Conservation (phyloP, 1,140 invertebrate genomes). For the Drosophila pruinosa region DNA sequence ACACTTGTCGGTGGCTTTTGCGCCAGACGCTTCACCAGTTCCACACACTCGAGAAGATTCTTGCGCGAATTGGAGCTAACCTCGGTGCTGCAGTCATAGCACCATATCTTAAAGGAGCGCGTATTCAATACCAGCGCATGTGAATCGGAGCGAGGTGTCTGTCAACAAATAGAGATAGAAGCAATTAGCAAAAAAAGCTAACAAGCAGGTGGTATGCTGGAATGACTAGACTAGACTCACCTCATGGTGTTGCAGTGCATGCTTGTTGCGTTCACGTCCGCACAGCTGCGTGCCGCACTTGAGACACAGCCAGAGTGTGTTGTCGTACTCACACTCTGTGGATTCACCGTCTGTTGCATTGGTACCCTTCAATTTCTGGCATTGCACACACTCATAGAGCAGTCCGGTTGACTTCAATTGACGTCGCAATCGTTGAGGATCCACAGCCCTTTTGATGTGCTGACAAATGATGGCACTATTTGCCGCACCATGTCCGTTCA, state of each 20-base stretch:
- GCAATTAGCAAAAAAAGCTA: neutral
- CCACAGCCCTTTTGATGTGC: conserved; percentile 88
- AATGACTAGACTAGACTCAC: conserved; percentile 33
- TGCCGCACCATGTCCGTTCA: conserved; percentile 53
- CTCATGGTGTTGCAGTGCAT: conserved; percentile 90
- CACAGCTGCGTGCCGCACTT: conserved; percentile 90
- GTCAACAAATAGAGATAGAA: neutral
- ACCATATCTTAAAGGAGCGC: conserved; percentile 89
- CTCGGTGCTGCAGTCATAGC: conserved; percentile 87
- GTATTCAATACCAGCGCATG: conserved; percentile 91
- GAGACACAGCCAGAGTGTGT: conserved; percentile 87
- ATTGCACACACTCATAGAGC: conserved; percentile 86
- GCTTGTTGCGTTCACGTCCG: conserved; percentile 87
- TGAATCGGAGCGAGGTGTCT: conserved; percentile 88
- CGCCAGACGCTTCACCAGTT: conserved; percentile 85
- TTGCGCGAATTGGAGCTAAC: conserved; percentile 85
- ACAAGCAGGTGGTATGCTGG: no score
- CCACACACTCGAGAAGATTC: conserved; percentile 86
- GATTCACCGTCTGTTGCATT: neutral
- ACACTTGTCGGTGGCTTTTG: conserved; percentile 57
- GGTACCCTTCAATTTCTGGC: conserved; percentile 66
- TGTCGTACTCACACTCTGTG: conserved; percentile 85
- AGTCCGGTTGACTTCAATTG: conserved; percentile 85
- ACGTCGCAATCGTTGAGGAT: conserved; percentile 87
- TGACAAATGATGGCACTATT: conserved; percentile 84